Evolutionary conservation across 2,113 vertebrate genomes (phyloP), one percentile per base, ranked within the genome.

Genomic region (Anthoscopus minutus): DNA sequence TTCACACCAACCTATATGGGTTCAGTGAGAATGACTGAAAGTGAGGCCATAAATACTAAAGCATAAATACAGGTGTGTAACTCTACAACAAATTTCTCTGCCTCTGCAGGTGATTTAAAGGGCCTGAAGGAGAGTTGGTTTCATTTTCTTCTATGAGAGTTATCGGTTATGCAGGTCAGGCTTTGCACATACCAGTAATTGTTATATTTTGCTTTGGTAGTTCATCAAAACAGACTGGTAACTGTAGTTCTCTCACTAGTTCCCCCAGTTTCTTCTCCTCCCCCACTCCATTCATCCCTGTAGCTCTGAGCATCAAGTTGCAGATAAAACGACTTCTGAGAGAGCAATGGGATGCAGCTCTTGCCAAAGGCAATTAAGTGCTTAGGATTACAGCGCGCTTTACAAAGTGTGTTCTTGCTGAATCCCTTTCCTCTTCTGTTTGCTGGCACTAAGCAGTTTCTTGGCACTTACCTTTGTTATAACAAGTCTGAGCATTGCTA

Each of bases 291-390:
- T 94, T 96, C 94, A 93, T 66, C 35, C 54, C 61, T 81, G 65
- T 87, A 89, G 69, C 89, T 82, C 67, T 88, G 90, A 96, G 89
- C 93, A 94, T 94, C 92, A 90, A 81, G 61, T 85, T 96, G 93
- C 92, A 95, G 86, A 94, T 94, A 91, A 88, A 94, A 84, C 2
- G 13, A 95, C 88, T 95, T 96, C 78, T 93, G 87, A 86, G 88
- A 90, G 72, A 94, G 91, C 70, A 95, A 78, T 3, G 74, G 89
- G 96, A 94, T 95, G 92, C 74, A 53, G 72, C 53, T 91, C 79
- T 73, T 95, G 94, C 93, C 94, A 95, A 95, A 95, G 87, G 91
- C 93, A 96, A 95, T 96, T 96, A 96, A 96, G 92, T 78, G 22
- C 74, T 96, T 96, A 95, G 93, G 92, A 94, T 97, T 96, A 95